phyloP scores from a whole-genome alignment of 2,888 invertebrate genomes.

The Thymelicus acteon region DNA sequence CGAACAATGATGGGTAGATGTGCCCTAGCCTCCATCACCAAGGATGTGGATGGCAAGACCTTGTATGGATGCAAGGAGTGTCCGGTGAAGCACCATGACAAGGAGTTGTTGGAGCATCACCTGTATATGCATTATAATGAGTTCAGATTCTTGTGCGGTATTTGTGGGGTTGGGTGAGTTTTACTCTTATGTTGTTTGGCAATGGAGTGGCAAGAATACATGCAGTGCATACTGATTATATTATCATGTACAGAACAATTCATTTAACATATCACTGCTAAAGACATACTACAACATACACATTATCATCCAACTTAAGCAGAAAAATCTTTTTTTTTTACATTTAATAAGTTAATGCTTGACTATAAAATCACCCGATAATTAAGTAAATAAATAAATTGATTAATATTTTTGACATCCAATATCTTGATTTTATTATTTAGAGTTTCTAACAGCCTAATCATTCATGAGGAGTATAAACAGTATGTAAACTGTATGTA shows the following conservation, averaged over 20 bases:
- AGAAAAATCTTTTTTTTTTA: too few species aligned
- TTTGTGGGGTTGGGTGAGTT: conserved; percentile 88
- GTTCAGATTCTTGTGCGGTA: conserved; percentile 89
- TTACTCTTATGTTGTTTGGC: not conserved
- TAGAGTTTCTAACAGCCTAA: too few species aligned
- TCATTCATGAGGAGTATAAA: not conserved
- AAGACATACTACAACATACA: too few species aligned
- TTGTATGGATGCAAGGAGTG: conserved; percentile 91
- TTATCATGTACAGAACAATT: too few species aligned
- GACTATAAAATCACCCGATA: too few species aligned
- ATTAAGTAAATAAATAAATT: too few species aligned
- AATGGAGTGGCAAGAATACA: not conserved
- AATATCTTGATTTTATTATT: too few species aligned
- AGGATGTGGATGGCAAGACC: conserved; percentile 87
- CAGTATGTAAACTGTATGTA: not conserved
- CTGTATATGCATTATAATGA: conserved; percentile 90
- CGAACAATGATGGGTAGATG: conserved; percentile 85
- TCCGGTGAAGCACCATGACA: conserved; percentile 89
- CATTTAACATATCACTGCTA: too few species aligned
- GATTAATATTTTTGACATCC: too few species aligned
- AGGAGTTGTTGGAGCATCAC: conserved; percentile 89
- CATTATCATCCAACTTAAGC: too few species aligned
- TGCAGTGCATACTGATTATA: not conserved
- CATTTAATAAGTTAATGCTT: too few species aligned
- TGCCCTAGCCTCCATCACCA: conserved; percentile 89